Evolutionary conservation across 1,140 invertebrate genomes (phyloP).

Genomic region (Euwallacea similis): DNA sequence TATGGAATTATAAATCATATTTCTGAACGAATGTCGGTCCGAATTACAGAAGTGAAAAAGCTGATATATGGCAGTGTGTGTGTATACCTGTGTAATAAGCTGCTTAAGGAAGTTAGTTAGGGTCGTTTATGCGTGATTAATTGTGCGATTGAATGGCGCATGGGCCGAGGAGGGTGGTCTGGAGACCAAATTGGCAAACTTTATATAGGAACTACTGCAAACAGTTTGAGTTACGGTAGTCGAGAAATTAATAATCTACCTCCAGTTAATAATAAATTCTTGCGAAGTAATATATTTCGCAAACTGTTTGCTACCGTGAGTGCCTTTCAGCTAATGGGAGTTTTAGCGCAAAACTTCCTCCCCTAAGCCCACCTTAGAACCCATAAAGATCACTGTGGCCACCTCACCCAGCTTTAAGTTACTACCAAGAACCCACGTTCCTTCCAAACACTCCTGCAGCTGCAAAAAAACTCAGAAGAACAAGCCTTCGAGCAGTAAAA

Average conservation of each 20-base stretch:
- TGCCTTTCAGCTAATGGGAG: neutral
- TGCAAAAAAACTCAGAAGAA: too few relatives aligned
- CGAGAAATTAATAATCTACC: constrained; percentile 29
- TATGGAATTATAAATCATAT: constrained; percentile 28
- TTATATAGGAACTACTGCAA: constrained; percentile 9
- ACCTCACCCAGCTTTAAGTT: too few relatives aligned
- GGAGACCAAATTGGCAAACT: too few relatives aligned
- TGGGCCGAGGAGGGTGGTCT: too few relatives aligned
- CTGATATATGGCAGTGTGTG: constrained; percentile 4
- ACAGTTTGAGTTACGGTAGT: neutral
- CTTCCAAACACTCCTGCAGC: too few relatives aligned
- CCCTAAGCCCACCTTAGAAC: too few relatives aligned
- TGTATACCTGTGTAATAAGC: constrained; percentile 29
- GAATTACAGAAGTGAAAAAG: constrained; percentile 22
- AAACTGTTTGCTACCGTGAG: neutral
- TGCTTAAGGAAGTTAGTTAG: constrained; percentile 28
- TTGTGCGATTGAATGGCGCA: too few relatives aligned
- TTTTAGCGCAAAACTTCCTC: too few relatives aligned
- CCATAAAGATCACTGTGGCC: too few relatives aligned
- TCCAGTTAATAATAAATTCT: constrained; percentile 13
- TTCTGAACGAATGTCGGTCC: constrained; percentile 15
- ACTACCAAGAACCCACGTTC: too few relatives aligned
- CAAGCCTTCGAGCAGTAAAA: too few relatives aligned
- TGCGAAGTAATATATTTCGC: neutral
- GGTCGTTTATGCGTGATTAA: neutral